Conservation (phyloP, 2,888 invertebrate species). For the Kryphioiulus occultus region DNA sequence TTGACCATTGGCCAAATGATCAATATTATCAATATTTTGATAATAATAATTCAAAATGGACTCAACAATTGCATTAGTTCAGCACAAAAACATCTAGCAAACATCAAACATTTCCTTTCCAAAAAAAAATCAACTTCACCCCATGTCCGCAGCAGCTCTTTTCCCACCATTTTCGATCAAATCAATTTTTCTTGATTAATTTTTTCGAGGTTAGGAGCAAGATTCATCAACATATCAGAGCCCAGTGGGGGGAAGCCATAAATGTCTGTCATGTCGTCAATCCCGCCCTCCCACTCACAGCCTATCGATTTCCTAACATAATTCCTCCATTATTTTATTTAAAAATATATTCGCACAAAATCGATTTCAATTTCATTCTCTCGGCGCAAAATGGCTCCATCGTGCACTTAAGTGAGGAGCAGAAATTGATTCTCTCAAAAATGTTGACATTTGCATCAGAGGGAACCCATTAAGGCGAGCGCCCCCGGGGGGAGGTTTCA, state of each 20-base stretch:
- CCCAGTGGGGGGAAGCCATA: neutral
- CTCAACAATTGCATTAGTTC: no score
- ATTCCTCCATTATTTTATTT: neutral
- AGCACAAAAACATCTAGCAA: no score
- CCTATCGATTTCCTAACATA: neutral
- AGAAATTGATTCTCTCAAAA: neutral
- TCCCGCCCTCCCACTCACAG: neutral
- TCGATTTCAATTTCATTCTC: conserved; percentile 5
- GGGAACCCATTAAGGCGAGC: neutral
- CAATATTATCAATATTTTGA: no score
- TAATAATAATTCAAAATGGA: no score
- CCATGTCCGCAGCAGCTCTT: no score
- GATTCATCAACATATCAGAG: no score
- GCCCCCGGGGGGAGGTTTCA: neutral
- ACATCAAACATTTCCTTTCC: no score
- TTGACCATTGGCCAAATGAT: no score
- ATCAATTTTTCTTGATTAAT: no score
- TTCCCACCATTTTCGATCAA: no score
- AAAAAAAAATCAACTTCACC: no score
- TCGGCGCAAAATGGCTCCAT: conserved; percentile 5
- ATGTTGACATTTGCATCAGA: neutral
- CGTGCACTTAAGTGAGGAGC: neutral
- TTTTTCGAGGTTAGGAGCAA: no score
- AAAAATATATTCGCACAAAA: neutral
- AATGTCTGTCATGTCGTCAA: neutral